Evolutionary conservation across 2,113 vertebrate genomes (phyloP), one percentile per base, ranked within the genome.

Genomic region (Zosterops japonicus): DNA sequence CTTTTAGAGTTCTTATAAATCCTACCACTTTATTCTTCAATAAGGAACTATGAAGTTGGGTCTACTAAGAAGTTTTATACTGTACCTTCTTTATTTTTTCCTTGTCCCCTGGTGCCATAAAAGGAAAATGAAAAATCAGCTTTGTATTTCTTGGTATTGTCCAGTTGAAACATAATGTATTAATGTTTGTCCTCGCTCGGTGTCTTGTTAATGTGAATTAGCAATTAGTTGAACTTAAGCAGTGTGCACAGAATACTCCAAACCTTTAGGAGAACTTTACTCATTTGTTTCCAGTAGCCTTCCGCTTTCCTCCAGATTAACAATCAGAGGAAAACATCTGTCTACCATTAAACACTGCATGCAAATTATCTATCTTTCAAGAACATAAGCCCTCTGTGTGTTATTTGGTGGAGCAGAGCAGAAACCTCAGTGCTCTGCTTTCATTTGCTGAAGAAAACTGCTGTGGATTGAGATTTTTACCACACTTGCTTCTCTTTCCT

Each of bases 1-100:
- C 36, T 82, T 96, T 90, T 61, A 82, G 28, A 29, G 19, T 63
- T 89, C 56, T 89, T 78, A 47, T 83, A 78, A 83, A 78, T 89
- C 41, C 24, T 74, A 20, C 6, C 2, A 3, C 15, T 31, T 74
- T 52, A 35, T n/a, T 89, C 29, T 74, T 75, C 78, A 71, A 7
- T 39, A 74, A 74, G 29, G 9, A 46, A 74, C 19, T 83, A 36
- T 11, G 49, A 55, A 49, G 33, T 52, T 52, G 24, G 21, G 25
- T 60, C 27, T 67, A 5, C 17, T 72, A 11, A 71, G 63, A 53
- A 44, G 44, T 86, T 81, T 41, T 33, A 7, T 60, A 25, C 35
- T 1, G 0, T 56, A 21, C 39, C 64, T 49, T 77, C 27, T 68
- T 78, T 64, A 21, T 55, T 90, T 83, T 89, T 69, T 17, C 14